A percentile compares a stretch with the other conserved stretches of the same genome.
Conservation (phyloP, 92 coral and sea anemone genomes). For the Umimayanthus kanabou region DNA sequence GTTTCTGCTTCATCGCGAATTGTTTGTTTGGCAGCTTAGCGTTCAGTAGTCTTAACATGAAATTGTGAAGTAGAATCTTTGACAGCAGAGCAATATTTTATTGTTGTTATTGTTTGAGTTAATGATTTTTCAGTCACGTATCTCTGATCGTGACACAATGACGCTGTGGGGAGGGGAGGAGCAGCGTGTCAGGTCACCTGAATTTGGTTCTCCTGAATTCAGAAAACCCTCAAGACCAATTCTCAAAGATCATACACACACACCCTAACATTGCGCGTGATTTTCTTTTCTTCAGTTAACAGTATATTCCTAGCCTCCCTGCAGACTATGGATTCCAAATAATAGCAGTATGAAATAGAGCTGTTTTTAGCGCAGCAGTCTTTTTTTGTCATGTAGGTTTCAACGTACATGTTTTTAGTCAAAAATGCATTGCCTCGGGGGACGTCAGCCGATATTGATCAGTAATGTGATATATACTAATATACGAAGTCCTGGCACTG, state of each 20-base stretch:
- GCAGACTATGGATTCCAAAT: no score
- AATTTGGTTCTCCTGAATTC: not conserved
- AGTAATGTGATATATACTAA: not conserved
- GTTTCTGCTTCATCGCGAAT: not conserved
- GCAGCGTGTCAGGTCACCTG: no score
- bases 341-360: no score
- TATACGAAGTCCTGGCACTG: no score
- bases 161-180: not conserved
- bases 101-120: not conserved
- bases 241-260: no score
- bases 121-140: not conserved
- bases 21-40: not conserved
- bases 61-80: not conserved
- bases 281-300: not conserved
- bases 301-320: not conserved
- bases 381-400: no score
- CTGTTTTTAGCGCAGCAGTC: not conserved
- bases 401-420: not conserved
- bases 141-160: not conserved
- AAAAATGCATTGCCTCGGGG: not conserved
- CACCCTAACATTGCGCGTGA: not conserved
- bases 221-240: not conserved
- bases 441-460: not conserved
- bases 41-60: not conserved
- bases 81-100: no score